Base-by-base conservation (phyloP, 30 jellyfish, hydroid and myxozoan genomes). In the Aurelia coerulea region DNA sequence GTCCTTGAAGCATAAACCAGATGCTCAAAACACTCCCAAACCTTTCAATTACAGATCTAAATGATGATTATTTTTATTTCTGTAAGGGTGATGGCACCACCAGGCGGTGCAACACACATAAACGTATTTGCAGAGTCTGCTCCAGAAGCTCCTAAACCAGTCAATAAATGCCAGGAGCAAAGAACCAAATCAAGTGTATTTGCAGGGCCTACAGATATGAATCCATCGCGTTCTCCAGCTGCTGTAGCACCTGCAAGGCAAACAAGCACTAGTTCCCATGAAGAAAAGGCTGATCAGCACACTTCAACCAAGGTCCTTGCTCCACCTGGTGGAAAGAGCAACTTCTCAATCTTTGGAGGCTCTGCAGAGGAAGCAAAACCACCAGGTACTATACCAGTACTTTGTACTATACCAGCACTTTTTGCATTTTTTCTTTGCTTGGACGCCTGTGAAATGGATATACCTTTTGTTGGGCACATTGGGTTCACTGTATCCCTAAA, bases 81-180 rank as follows among this genome's bases (percentile, higher is more conserved):
- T 51, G 2, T 3, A 0, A 88, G 96, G 78, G 96, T 88, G 56
- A 88, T 88, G 96, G 96, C 96, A 41, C 96, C 96, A 10, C 96
- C 96, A 32, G 96, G 96, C 78, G 96, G 96, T 1, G 79, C 63
- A 42, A 77, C 96, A 16, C 96, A 88, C 76, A 68, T 88, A 31
- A 88, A 88, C 58, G 89, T 88, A 31, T 88, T 88, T 79, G 50
- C 80, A n/a, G 86, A 75, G 54, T 90, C 96, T 3, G 91, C 70
- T 73, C 91, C 91, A 42, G 91, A 78, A 62, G 79, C 88, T 10
- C 90, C 51, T 52, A 88, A 88, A 79, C 91, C 85, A 31, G 64
- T 88, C 73, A 88, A 88, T 63, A 88, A 88, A 41, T 88, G 96
- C 65, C 96, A 88, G 35, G 91, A 68, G 46, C 87, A 80, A 9